phyloP scores from a whole-genome alignment of 2,797 vertebrate genomes.

The Sebastes glaucus region DNA sequence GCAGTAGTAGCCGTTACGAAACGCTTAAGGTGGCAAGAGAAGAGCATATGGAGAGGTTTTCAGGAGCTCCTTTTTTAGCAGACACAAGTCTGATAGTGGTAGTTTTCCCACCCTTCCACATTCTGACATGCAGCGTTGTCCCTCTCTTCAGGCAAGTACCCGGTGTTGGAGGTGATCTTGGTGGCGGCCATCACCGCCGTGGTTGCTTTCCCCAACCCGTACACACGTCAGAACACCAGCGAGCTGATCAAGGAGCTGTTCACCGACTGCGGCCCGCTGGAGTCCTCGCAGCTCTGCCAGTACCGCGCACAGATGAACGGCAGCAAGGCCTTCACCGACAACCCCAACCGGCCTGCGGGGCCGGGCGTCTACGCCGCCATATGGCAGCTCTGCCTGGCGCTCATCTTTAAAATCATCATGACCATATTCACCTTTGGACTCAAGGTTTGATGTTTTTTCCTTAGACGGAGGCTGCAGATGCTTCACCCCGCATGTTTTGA shows the following conservation, averaged over 20 bases:
- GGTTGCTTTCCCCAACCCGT: constrained; percentile 97
- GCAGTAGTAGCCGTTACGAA: background rate
- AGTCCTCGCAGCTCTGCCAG: constrained; percentile 96
- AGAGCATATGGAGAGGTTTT: background rate
- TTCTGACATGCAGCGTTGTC: background rate
- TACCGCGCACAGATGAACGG: constrained; percentile 97
- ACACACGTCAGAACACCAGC: constrained; percentile 97
- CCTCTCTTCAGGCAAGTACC: constrained; percentile 86
- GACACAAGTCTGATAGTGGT: too few species aligned
- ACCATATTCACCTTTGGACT: constrained; percentile 99
- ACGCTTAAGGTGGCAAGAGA: background rate
- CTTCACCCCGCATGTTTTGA: background rate
- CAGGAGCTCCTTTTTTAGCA: too few species aligned
- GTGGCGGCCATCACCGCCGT: constrained; percentile 96
- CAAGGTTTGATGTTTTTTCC: constrained; percentile 84
- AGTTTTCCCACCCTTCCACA: background rate
- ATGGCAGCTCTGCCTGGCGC: constrained; percentile 97
- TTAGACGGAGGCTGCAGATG: fast-evolving
- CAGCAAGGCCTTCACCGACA: constrained; percentile 90
- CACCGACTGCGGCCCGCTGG: constrained; percentile 95
- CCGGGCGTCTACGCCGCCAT: constrained; percentile 96
- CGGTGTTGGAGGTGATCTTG: constrained; percentile 95
- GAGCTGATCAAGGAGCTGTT: constrained; percentile 99
- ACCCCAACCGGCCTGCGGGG: constrained; percentile 89
- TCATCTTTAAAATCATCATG: constrained; percentile 99